Conservation (phyloP, 2,113 vertebrate species). For the Nibea albiflora region DNA sequence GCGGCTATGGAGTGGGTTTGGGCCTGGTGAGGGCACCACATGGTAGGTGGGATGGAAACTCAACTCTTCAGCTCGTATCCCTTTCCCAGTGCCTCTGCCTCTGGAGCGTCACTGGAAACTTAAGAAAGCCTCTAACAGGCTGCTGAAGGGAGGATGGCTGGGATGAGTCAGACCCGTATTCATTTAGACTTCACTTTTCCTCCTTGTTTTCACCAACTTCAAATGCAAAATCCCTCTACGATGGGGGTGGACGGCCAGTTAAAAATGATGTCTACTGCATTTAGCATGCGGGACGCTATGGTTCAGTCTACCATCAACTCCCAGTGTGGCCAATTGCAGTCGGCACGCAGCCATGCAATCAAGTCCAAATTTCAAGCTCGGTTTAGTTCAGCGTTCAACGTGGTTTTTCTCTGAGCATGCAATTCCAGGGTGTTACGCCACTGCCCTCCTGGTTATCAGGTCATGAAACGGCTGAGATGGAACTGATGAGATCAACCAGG, state of each 20-base stretch:
- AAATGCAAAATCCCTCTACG: neutral
- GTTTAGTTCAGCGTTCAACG: conserved; percentile 63
- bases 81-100: conserved; percentile 59
- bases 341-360: conserved; percentile 71
- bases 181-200: conserved; percentile 27
- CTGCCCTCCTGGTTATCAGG: conserved; percentile 45
- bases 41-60: conserved; percentile 85
- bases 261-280: conserved; percentile 49
- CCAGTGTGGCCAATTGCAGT: conserved; percentile 61
- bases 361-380: conserved; percentile 76
- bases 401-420: conserved; percentile 29
- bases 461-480: conserved; percentile 30
- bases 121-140: conserved; percentile 63
- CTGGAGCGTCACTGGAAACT: conserved; percentile 74
- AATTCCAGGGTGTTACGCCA: conserved; percentile 59
- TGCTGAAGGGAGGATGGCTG: conserved; percentile 46
- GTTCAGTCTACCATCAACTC: conserved; percentile 84
- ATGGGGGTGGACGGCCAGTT: conserved; percentile 1
- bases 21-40: conserved; percentile 66
- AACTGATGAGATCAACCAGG: conserved; percentile 58
- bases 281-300: conserved; percentile 39
- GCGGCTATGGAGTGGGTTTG: conserved; percentile 58
- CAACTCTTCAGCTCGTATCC: conserved; percentile 64
- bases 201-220: conserved; percentile 35
- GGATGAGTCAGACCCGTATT: conserved; percentile 30